Base-by-base conservation (phyloP, 2,797 vertebrate genomes). In the Enteromius paludinosus region DNA sequence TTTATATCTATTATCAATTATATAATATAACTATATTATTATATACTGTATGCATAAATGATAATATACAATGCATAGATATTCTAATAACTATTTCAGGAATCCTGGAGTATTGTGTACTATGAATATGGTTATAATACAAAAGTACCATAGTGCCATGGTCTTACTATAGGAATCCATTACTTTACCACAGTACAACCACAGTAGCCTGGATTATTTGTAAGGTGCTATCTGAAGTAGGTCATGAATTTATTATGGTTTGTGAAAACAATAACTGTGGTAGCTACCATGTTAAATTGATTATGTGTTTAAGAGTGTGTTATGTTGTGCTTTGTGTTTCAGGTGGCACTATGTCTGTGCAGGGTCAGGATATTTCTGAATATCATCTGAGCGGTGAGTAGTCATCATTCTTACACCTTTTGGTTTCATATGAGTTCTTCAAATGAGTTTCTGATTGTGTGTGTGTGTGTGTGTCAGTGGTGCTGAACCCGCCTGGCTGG, bases 401-500 rank as follows among this genome's bases (percentile, higher is more conserved):
- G 33, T 25, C 43, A 6, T 79, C 77, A 41, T 23, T 74, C 12
- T 30, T 43, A n/a, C 15, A 3, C 2, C 8, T 62, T 11, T 7
- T 70, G 1, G 25, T 71, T 33, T 72, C 10, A 38, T 20, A 25
- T 4, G 59, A 41, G 33, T 30, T 14, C 18, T 10, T 66, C 80
- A 20, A 80, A 64, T 61, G 12, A 61, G 64, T 68, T 72, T 71
- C 28, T 82, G 9, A 71, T 66, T 47, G 49, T 81, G 43, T 68
- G 45, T 71, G 33, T 85, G 49, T 81, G 64, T 83, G 68, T 83
- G 45, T 74, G 49, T 33, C 89, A 98, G 97, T 97, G 90, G 96
- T 97, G 89, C 95, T 93, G 71, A 95, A 95, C 90, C 97, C 97
- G 0, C 96, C 96, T 0, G 93, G 92, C 11, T 99, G 98, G 98